Conservation (phyloP, 2,888 invertebrate species). For the Agapetus fuscipes region DNA sequence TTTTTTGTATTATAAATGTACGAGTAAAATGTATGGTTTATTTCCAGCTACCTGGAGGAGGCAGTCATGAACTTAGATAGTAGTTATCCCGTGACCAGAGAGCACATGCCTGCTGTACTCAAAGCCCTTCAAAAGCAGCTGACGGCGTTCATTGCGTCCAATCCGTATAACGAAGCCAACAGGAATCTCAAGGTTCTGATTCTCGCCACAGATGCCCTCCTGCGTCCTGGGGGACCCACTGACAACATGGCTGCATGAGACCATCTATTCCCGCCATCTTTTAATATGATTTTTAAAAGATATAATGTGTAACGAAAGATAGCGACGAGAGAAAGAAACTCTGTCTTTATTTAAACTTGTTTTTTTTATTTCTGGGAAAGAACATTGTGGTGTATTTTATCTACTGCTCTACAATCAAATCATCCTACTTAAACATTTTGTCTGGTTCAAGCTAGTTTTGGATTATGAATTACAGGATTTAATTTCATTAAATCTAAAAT, state of each 20-base stretch:
- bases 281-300: too few species aligned
- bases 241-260: neutral
- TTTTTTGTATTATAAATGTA: neutral
- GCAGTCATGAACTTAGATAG: conserved; percentile 76
- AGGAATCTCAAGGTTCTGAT: conserved; percentile 60
- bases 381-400: too few species aligned
- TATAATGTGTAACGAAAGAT: too few species aligned
- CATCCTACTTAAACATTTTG: too few species aligned
- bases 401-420: too few species aligned
- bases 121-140: conserved; percentile 68
- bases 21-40: conserved; percentile 7
- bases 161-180: conserved; percentile 56
- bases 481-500: too few species aligned
- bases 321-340: too few species aligned
- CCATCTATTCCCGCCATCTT: too few species aligned
- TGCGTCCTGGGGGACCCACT: neutral
- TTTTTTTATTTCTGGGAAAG: too few species aligned
- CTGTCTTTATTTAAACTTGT: too few species aligned
- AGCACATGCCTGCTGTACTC: conserved; percentile 73
- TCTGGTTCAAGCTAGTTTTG: too few species aligned
- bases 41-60: conserved; percentile 77
- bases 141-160: conserved; percentile 52
- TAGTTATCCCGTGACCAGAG: conserved; percentile 65
- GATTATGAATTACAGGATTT: too few species aligned
- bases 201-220: conserved; percentile 50